Evolutionary conservation across 1,140 invertebrate species (phyloP), one percentile per base, ranked within the genome.

Genomic region (Dolichoris vasculosae): DNA sequence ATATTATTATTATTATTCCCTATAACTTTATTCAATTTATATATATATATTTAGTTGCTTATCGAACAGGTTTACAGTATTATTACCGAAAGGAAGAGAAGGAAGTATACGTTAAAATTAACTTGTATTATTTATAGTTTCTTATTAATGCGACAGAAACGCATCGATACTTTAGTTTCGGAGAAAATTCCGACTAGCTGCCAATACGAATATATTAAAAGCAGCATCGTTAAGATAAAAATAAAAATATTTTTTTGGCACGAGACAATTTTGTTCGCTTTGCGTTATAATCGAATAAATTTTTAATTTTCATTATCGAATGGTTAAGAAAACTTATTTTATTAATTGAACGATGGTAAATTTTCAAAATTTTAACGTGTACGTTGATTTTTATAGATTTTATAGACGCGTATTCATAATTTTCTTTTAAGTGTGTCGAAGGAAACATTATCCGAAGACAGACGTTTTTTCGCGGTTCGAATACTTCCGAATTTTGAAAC

Each of bases 131-230:
- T 43, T 73, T 26, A 38, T 43, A 20, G 23, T n/a, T 8, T 43
- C 69, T n/a, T 43, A 73, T 40, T 43, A 73, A 43, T 9, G 11
- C 11, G 69, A 73, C 23, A 26, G 38, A 43, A 73, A 73, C 15
- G 11, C 13, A 26, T 73, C 43, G 69, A 38, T 17, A 43, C n/a
- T 17, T 0, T 13, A 26, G 6, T 23, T 43, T 26, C n/a, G 43
- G 69, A 26, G 17, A 23, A n/a, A 1, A n/a, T n/a, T 38, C 69
- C 40, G n/a, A 73, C 20, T 4, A 43, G 38, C 15, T 43, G 40
- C 40, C 69, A 43, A 73, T 73, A 8, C n/a, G 69, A 73, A 73
- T 73, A 43, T n/a, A 73, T 73, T 26, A 69, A 32, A 35, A 69
- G 20, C 23, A 26, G 4, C 6, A 69, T 23, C 38, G 15, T 69